These are phyloP conservation scores for Aphis craccivora DNA, from an alignment of 1,140 invertebrate genomes.

Conservation along the genomic window DNA sequence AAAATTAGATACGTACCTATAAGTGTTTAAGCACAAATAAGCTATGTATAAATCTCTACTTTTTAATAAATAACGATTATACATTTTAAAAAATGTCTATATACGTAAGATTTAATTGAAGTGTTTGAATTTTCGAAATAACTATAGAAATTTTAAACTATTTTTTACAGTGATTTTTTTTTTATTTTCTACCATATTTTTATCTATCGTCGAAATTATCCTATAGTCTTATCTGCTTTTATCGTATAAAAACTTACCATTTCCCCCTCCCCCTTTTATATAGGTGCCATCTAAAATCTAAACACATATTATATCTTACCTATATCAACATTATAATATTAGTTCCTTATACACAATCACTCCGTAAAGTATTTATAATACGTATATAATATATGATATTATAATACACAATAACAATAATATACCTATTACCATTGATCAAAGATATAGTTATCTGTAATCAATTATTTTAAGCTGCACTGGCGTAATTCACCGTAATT, in stretches of 20 bases:
- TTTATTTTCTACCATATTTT: neutral
- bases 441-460: too few relatives aligned
- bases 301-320: too few relatives aligned
- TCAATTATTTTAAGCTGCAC: too few relatives aligned
- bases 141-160: neutral
- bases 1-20: neutral
- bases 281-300: too few relatives aligned
- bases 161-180: neutral
- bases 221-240: too few relatives aligned
- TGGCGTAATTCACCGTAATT: neutral
- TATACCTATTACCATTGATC: neutral
- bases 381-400: neutral
- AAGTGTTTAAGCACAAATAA: neutral
- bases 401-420: neutral
- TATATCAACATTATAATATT: too few relatives aligned
- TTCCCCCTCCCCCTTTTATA: too few relatives aligned
- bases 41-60: neutral
- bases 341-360: too few relatives aligned
- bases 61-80: neutral
- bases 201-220: too few relatives aligned
- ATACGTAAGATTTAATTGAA: neutral
- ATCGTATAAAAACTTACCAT: too few relatives aligned
- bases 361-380: too few relatives aligned
- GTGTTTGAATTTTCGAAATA: neutral
- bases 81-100: neutral